Evolutionary conservation across 1,140 invertebrate genomes (phyloP), one percentile per base, ranked within the genome.

Genomic region (Caenorhabditis inopinata): DNA sequence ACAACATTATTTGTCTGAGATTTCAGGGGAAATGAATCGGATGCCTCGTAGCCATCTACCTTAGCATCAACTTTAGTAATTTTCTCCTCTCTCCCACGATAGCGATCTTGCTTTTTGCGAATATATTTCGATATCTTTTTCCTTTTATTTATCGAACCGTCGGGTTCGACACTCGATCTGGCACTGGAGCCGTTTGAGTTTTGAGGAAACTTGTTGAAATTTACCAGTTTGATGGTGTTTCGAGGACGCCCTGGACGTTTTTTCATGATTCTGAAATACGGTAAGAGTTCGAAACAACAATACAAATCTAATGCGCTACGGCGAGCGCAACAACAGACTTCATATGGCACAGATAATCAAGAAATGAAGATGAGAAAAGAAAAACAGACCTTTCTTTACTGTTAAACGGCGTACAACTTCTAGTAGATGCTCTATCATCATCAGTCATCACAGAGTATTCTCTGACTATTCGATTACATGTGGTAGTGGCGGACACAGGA

Each of bases 41-140:
- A n/a, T n/a, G n/a, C n/a, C n/a, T n/a, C n/a, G n/a, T n/a, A n/a
- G n/a, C n/a, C n/a, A 9, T 7, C n/a, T 5, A 68, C 29, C 16
- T 68, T n/a, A n/a, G 23, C 58, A 27, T 68, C 27, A 27, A 16
- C 6, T 18, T 74, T 51, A n/a, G n/a, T 7, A 6, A 51, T 6
- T 51, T 51, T n/a, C n/a, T 45, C n/a, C 32, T 77, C 47, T 1
- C 27, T 32, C 38, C 42, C 11, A n/a, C 76, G 14, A 21, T 45
- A 12, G n/a, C 23, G 62, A 29, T 68, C 53, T 3, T 46, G 18
- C 51, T 78, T 78, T n/a, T 62, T 78, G 14, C 51, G 1, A 35
- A 62, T 78, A 27, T 78, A 78, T 14, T 38, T 46, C 7, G 76
- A 78, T 23, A 62, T 2, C 23, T 18, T 38, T 32, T 68, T 58